These are phyloP conservation scores for Hesperia comma DNA, from an alignment of 2,888 invertebrate species.

Conservation along the genomic window DNA sequence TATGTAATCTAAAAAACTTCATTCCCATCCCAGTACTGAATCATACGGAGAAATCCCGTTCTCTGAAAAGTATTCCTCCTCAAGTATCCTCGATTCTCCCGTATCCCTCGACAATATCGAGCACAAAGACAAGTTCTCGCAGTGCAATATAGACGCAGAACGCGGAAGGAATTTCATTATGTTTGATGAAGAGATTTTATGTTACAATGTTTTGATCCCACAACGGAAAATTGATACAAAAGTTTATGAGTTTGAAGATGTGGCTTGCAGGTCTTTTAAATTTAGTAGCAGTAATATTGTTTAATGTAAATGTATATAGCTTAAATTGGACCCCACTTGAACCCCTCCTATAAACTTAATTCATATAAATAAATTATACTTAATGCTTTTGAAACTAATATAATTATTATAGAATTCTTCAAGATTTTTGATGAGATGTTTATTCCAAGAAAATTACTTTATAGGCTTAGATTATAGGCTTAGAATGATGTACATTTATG, in stretches of 20 bases:
- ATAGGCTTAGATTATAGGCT: too few relatives aligned
- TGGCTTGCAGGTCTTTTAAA: slow-evolving; percentile 63
- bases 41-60: slow-evolving; percentile 56
- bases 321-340: too few relatives aligned
- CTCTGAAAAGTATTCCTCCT: slow-evolving; percentile 51
- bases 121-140: slow-evolving; percentile 59
- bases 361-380: too few relatives aligned
- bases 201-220: slow-evolving; percentile 56
- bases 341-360: too few relatives aligned
- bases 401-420: too few relatives aligned
- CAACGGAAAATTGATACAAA: slow-evolving; percentile 51
- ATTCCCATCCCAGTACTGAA: slow-evolving; percentile 51
- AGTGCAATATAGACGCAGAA: slow-evolving; percentile 71
- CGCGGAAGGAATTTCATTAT: slow-evolving; percentile 65
- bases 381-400: too few relatives aligned
- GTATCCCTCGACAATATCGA: slow-evolving; percentile 49
- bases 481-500: too few relatives aligned
- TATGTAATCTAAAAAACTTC: background rate
- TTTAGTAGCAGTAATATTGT: background rate
- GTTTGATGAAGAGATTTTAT: slow-evolving; percentile 66
- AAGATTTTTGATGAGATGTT: too few relatives aligned
- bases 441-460: too few relatives aligned
- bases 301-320: background rate
- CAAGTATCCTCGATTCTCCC: slow-evolving; percentile 50
- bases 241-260: slow-evolving; percentile 73